Evolutionary conservation across 2,888 invertebrate species (phyloP), one percentile per base, ranked within the genome.

Genomic region (Nemotelus pantherinus): DNA sequence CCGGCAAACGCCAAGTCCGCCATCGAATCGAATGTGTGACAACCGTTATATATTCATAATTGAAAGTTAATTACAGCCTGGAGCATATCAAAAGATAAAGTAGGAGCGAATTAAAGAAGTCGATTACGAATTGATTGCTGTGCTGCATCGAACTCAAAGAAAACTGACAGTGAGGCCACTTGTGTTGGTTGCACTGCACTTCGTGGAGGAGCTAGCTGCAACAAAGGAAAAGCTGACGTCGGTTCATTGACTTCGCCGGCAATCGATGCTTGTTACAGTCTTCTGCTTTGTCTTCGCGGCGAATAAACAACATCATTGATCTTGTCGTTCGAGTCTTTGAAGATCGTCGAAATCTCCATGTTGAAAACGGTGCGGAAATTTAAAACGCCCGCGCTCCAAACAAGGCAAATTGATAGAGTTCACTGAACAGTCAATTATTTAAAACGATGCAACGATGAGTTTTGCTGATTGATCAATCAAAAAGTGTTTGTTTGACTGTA

Each of bases 21-120:
- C 41, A 47, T 55, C 43, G 43, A 70, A 70, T 60, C 63, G 48
- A 45, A 74, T 60, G 60, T 63, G 74, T 74, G 63, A 74, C 70
- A 55, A 63, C 39, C 60, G 48, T 60, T 74, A 74, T 74, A 60
- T 63, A 60, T 72, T 58, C 60, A 60, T 74, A 74, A 72, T 74
- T 74, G 74, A 41, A 47, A 60, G 48, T 58, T 74, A 70, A 70
- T 70, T 70, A 55, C 70, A 41, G 55, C 70, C n/a, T 55, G 53
- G 10, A 57, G 57, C n/a, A n/a, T 65, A 0, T 47, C 45, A 68
- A n/a, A 70, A 6, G 6, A 41, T 39, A 55, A 47, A 70, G 70
- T n/a, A 43, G 43, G 3, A n/a, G 7, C 9, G 41, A 47, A 25
- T 39, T 1, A 53, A 70, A 47, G 43, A 60, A 7, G 43, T 43